phyloP scores from a whole-genome alignment of 2,797 vertebrate species.

The Platalea minor region DNA sequence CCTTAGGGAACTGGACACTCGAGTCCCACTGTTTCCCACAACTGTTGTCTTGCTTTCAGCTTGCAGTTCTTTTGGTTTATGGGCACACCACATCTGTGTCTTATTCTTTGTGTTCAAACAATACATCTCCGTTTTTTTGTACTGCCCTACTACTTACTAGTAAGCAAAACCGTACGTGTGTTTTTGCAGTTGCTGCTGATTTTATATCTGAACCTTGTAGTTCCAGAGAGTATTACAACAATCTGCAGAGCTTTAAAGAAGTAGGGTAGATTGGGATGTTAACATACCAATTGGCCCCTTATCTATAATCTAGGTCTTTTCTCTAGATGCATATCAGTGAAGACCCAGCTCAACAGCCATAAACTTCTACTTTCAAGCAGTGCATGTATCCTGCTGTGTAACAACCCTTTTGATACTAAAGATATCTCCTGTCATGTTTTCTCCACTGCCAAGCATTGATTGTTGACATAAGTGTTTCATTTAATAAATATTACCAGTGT shows the following conservation, averaged over 20 bases:
- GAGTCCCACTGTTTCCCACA: background rate
- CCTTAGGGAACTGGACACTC: background rate
- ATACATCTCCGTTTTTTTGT: background rate
- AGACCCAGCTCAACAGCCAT: background rate
- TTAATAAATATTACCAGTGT: conserved; percentile 27
- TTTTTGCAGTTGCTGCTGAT: conserved; percentile 1
- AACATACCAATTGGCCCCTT: background rate
- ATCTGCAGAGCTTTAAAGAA: background rate
- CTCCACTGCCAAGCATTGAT: conserved; percentile 8
- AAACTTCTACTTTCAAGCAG: conserved; percentile 1
- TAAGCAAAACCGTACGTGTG: background rate
- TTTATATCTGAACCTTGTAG: background rate
- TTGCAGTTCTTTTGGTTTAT: background rate
- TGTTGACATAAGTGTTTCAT: conserved; percentile 45
- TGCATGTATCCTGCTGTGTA: conserved; percentile 14
- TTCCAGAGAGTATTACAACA: background rate
- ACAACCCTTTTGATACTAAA: conserved; percentile 16
- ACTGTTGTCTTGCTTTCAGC: background rate
- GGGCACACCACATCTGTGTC: background rate
- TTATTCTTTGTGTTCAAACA: background rate
- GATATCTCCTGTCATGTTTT: conserved; percentile 12
- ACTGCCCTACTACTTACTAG: background rate
- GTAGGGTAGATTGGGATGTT: background rate
- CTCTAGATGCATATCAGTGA: background rate
- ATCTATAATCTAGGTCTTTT: background rate